Base-by-base conservation (phyloP, 2,113 vertebrate species). In the Hymenochirus boettgeri region DNA sequence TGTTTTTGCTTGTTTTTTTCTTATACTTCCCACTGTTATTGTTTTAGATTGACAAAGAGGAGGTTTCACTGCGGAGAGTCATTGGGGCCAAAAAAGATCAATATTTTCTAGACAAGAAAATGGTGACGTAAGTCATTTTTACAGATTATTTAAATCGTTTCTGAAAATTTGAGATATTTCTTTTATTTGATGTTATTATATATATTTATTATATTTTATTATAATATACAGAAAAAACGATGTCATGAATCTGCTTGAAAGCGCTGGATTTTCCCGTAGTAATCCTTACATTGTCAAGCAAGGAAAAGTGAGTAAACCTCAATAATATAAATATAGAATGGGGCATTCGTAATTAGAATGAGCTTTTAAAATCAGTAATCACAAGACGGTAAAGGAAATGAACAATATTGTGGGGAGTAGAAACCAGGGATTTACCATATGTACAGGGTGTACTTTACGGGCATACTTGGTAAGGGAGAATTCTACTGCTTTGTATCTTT, bases 251-350 rank as follows among this genome's bases (percentile, higher is more conserved):
- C 93, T 99, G 62, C 87, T 99, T 80, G 96, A 99, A 86, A 99
- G 96, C 74, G 96, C 96, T 69, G 96, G 96, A 66, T 99, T 99
- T 89, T 99, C 96, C 65, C 93, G 96, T 77, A 98, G 96, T 84
- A 99, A 99, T 84, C 96, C 96, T 0, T 99, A 99, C 73, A 99
- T 99, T 65, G 96, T 99, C 74, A 99, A 99, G 71, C 96, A 99
- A 86, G 96, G 96, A 85, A 99, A 99, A 94, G 96, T 99, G 85
- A 91, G 86, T n/a, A n/a, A n/a, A n/a, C n/a, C n/a, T n/a, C n/a
- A n/a, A n/a, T n/a, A n/a, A n/a, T n/a, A n/a, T n/a, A n/a, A n/a
- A n/a, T n/a, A n/a, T n/a, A n/a, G n/a, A n/a, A n/a, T n/a, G n/a
- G n/a, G n/a, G n/a, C n/a, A n/a, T n/a, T n/a, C n/a, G n/a, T n/a